Evolutionary conservation across 2,797 vertebrate genomes (phyloP), one percentile per base, ranked within the genome.

Genomic region (Hypotaenidia philippensis): DNA sequence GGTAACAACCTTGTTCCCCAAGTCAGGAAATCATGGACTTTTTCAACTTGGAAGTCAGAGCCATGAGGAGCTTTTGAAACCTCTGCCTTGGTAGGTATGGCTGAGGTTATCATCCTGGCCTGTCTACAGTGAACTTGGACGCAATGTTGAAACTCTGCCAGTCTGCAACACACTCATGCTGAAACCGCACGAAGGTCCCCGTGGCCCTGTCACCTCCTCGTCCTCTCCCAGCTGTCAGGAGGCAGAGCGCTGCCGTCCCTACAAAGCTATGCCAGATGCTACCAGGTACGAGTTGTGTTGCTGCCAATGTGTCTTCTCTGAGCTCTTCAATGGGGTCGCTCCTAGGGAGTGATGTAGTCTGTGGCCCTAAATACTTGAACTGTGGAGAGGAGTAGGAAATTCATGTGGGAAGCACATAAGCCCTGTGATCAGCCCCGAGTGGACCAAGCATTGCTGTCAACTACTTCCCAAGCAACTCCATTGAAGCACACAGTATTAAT

Each of bases 71-170:
- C 59, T 78, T 93, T 91, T 93, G 81, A 80, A 68, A 72, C 66
- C 34, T 88, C 83, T 95, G 55, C 29, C 72, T 91, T 4, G 0
- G 56, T 59, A 76, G 90, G 57, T 76, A 53, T 1, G 53, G 80
- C 41, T 88, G 77, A 91, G 95, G 90, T 90, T 96, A 68, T 87
- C 76, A 7, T 22, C 34, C 91, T 90, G 90, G 90, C 92, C 75
- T 1, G 3, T 56, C 85, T 27, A 2, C n/a, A 3, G 32, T 8
- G 38, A 79, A n/a, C 66, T 75, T 0, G 0, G 45, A 8, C 1
- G 1, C 41, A 52, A 6, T 70, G 72, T 81, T 85, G 94, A 95
- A 83, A 31, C 0, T 1, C 69, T 90, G 84, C 84, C 92, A 72
- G 68, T 3, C 64, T 70, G 81, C 79, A 26, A 3, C 3, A 1